These are phyloP conservation scores for Coremacera marginata DNA, from an alignment of 2,888 invertebrate species.

Conservation along the genomic window DNA sequence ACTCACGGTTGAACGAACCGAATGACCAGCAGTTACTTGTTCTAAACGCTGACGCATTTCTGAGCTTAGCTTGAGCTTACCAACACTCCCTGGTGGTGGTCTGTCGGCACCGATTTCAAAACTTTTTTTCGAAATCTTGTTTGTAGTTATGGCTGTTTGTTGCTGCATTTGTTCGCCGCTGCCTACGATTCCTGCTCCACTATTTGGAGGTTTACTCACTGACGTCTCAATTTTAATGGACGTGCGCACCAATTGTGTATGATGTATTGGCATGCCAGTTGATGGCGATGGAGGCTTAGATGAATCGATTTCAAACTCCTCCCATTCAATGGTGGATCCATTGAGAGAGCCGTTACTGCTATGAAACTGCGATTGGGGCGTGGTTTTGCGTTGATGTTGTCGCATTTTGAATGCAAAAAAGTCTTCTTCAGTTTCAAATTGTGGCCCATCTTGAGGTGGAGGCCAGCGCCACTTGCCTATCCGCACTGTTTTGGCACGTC, in stretches of 20 bases:
- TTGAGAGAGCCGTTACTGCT: conserved; percentile 64
- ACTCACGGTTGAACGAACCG: conserved; percentile 82
- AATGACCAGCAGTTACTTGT: conserved; percentile 89
- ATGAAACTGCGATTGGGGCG: conserved; percentile 74
- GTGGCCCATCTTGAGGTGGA: conserved; percentile 82
- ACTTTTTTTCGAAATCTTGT: conserved; percentile 71
- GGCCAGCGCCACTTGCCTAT: conserved; percentile 98
- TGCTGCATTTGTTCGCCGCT: conserved; percentile 35
- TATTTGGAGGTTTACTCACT: conserved; percentile 32
- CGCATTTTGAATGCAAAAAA: conserved; percentile 91
- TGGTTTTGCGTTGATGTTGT: conserved; percentile 84
- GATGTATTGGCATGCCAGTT: conserved; percentile 48
- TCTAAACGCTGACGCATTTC: conserved; percentile 93
- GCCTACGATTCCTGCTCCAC: conserved; percentile 19
- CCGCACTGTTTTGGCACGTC: conserved; percentile 92
- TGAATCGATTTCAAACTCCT: conserved; percentile 83
- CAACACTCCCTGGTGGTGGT: conserved; percentile 88
- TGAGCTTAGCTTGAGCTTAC: conserved; percentile 89
- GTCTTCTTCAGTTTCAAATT: conserved; percentile 81
- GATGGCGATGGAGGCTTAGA: conserved; percentile 62
- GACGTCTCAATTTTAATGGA: conserved; percentile 61
- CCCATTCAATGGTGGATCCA: conserved; percentile 81
- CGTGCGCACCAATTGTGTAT: conserved; percentile 56
- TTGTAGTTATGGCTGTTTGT: conserved; percentile 46
- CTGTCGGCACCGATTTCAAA: conserved; percentile 86